Evolutionary conservation across 2,888 invertebrate genomes (phyloP).

Genomic region (Kryphioiulus occultus): DNA sequence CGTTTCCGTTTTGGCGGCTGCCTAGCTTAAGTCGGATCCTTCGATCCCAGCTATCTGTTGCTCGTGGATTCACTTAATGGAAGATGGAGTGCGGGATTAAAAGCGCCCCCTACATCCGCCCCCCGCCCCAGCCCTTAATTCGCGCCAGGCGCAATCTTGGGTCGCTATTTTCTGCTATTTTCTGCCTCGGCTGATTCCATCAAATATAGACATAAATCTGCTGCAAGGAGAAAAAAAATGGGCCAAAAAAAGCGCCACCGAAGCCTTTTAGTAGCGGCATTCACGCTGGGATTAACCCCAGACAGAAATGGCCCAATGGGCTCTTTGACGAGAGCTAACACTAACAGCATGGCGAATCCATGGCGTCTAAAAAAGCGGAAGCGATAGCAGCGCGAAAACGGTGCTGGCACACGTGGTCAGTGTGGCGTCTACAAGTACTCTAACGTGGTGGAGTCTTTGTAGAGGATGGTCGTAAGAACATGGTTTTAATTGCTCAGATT

Average conservation of each 20-base stretch:
- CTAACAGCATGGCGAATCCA: not conserved
- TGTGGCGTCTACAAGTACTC: too few species aligned
- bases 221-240: not conserved
- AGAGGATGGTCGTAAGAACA: too few species aligned
- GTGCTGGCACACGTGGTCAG: too few species aligned
- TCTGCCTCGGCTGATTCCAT: not conserved
- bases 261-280: not conserved
- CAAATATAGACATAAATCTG: not conserved
- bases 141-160: not conserved
- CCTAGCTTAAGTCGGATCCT: not conserved
- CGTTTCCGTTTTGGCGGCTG: not conserved
- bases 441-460: not conserved
- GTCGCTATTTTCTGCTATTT: not conserved
- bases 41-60: constrained; percentile 5
- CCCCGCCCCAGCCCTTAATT: not conserved
- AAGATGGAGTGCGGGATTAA: not conserved
- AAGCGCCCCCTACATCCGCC: not conserved
- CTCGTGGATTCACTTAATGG: not conserved
- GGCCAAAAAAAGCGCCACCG: not conserved
- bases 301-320: not conserved
- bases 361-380: not conserved
- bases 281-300: not conserved
- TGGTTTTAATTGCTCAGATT: too few species aligned
- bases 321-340: not conserved
- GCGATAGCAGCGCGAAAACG: not conserved